Evolutionary conservation across 2,888 invertebrate species (phyloP), one percentile per base, ranked within the genome.

Genomic region (Melikaiella ostensackeni): DNA sequence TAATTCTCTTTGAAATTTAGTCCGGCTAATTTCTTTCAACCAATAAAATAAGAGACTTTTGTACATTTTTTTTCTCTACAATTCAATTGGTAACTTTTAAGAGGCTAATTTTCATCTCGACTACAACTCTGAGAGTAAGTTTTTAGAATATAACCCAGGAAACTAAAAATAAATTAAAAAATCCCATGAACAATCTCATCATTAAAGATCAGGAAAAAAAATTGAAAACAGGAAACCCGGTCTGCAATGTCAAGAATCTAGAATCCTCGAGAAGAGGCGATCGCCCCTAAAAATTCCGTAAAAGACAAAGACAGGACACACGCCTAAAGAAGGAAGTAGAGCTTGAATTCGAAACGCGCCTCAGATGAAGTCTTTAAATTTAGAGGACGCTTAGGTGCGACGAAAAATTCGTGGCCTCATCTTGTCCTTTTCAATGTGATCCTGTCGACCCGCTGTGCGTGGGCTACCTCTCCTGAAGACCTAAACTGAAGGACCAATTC

Each of bases 281-380:
- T 6, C 5, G 2, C 8, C 13, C 21, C 4, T 13, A 42, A 64
- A 64, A 64, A 21, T 42, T 38, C 64, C 24, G 21, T 27, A 46
- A 50, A 46, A 70, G 27, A 66, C 42, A 27, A 46, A 59, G 55
- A 9, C 1, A 42, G 19, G 66, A 50, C 30, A 55, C n/a, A 33
- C 50, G 50, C 50, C 33, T 24, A 30, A 46, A 38, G 33, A 30
- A 27, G 42, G 61, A 62, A 61, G 19, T 16, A 63, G 35, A 19
- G 70, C 81, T 81, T 79, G 30, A 66, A 74, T 64, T 46, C 33
- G 79, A 35, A 76, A 78, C 79, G 66, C 78, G 76, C 79, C 79
- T 78, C 75, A 80, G 76, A 57, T 70, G 33, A 70, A 70, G 70
- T 70, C 50, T 55, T 70, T 66, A 66, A 42, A 46, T 66, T 42